Percentiles rank a stretch among this genome's conserved stretches.
Conservation (phyloP, 2,113 vertebrate species). For the Sinocyclocheilus anophthalmus region DNA sequence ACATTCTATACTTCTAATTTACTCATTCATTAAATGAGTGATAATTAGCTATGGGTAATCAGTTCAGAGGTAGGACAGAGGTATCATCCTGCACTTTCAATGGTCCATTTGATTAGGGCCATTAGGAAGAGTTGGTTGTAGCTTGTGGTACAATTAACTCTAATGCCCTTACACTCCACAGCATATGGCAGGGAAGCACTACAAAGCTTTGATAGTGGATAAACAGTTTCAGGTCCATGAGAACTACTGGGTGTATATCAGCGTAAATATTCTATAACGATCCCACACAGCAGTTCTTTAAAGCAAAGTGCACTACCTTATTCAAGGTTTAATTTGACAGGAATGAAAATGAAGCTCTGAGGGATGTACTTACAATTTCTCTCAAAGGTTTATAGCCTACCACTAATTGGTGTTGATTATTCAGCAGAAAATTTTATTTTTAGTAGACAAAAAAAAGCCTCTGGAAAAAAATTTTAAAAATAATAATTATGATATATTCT, state of each 20-base stretch:
- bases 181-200: slow-evolving; percentile 33
- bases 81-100: slow-evolving; percentile 65
- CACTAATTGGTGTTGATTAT: background rate
- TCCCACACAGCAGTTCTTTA: background rate
- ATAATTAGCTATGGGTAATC: slow-evolving; percentile 71
- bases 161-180: slow-evolving; percentile 40
- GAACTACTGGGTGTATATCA: background rate
- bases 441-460: background rate
- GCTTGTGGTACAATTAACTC: slow-evolving; percentile 57
- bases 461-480: background rate
- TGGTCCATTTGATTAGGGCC: slow-evolving; percentile 66
- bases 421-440: background rate
- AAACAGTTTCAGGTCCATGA: background rate
- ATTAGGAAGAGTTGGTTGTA: slow-evolving; percentile 65
- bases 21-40: slow-evolving; percentile 67
- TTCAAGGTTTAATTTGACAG: background rate
- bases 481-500: too few species aligned
- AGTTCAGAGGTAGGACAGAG: slow-evolving; percentile 70
- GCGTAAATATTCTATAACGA: slow-evolving; percentile 20
- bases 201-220: background rate
- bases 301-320: background rate
- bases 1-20: slow-evolving; percentile 68
- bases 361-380: background rate
- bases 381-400: background rate
- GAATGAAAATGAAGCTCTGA: background rate